Conservation (phyloP, 2,888 invertebrate genomes). For the Andrena hattorfiana region DNA sequence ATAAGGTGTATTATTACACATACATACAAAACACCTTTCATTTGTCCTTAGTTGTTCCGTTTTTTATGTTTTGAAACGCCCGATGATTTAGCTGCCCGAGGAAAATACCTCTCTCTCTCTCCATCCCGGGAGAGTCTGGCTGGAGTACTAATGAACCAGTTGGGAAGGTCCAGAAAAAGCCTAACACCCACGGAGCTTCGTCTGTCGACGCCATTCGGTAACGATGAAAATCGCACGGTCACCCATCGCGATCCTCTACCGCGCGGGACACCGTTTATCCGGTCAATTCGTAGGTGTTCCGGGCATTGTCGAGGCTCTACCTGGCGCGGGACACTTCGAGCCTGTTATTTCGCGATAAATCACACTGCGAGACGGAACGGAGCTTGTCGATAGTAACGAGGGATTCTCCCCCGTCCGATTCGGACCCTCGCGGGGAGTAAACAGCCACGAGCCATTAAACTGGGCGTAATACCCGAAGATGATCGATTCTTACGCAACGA, state of each 20-base stretch:
- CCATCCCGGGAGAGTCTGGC: no score
- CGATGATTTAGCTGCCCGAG: no score
- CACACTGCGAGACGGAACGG: conserved; percentile 73
- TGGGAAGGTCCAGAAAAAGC: not conserved
- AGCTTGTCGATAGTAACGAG: conserved; percentile 72
- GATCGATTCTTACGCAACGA: conserved; percentile 70
- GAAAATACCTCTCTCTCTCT: no score
- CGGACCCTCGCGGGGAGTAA: conserved; percentile 49
- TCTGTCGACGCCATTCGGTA: not conserved
- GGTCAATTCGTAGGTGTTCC: conserved; percentile 76
- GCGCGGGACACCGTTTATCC: conserved; percentile 54
- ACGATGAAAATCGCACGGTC: conserved; percentile 55
- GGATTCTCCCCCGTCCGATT: conserved; percentile 60
- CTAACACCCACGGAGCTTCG: not conserved
- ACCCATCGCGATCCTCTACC: conserved; percentile 34
- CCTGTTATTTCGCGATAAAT: conserved; percentile 81
- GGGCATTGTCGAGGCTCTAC: conserved; percentile 71
- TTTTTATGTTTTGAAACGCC: no score
- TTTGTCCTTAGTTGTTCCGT: no score
- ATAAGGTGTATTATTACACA: not conserved
- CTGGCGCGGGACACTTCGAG: conserved; percentile 70
- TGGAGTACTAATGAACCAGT: not conserved
- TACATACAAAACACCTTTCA: no score
- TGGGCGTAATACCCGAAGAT: conserved; percentile 60
- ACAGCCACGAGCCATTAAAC: conserved; percentile 69